Evolutionary conservation across 2,888 invertebrate genomes (phyloP), one percentile per base, ranked within the genome.

Genomic region (Drosophila pseudotalamancana): DNA sequence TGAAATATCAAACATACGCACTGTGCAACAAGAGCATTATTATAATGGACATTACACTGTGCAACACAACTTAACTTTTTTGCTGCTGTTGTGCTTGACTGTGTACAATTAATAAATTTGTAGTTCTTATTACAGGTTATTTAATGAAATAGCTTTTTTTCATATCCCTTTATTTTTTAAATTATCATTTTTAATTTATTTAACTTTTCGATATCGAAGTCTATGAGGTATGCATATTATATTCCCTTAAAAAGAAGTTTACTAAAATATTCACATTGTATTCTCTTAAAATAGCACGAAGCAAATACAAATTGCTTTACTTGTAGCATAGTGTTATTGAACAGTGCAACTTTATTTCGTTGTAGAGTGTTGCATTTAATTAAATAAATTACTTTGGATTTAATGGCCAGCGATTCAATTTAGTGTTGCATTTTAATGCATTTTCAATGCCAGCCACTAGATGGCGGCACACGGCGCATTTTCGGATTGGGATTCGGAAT

Each of bases 321-420:
- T 11, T 11, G 23, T 9, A 25, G 40, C 40, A 5, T 11, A 25
- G 40, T 40, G 40, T 23, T 40, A 4, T 23, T 11, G 23, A 11
- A 14, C 14, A 2, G 25, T 9, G 67, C 59, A 57, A 43, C 68
- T 72, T 62, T 29, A 60, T 62, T 72, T 40, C 60, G 39, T 8
- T 56, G 21, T 18, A 16, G 43, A 25, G 14, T 43, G 34, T 27
- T 23, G 35, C 46, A 40, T 61, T 71, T 79, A 77, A 82, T 77
- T 79, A 65, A 65, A 71, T 79, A 62, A 70, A 82, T 82, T 66
- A 60, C 54, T 40, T 53, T 27, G 43, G 34, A 25, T 54, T 61
- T 50, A 54, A 59, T 54, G 60, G 53, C 19, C 27, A 34, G 29
- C 62, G 49, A 67, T 68, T 71, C 68, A 72, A 72, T 72, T 72